A percentile compares a stretch with the other conserved stretches of the same genome.
These are phyloP conservation scores for Brachionus plicatilis DNA, from an alignment of 1,140 invertebrate species.

Conservation along the genomic window DNA sequence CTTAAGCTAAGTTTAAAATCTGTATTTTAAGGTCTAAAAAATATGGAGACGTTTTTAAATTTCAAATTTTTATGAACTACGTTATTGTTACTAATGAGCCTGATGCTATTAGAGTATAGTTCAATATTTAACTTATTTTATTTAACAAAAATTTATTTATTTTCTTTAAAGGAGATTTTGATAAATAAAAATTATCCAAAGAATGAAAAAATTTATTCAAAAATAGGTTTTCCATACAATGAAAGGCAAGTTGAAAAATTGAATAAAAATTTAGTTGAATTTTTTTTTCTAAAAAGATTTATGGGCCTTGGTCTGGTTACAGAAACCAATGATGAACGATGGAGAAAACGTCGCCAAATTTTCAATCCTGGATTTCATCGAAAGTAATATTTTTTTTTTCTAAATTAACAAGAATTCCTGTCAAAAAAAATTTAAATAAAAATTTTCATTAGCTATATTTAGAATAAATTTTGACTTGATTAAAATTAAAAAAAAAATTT, in stretches of 20 bases:
- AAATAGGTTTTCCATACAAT: background rate
- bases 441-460: too few relatives aligned
- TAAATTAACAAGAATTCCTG: too few relatives aligned
- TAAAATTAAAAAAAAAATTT: too few relatives aligned
- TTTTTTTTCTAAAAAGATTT: background rate
- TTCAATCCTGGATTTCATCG: constrained; percentile 34
- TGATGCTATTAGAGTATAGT: background rate
- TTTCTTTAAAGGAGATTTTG: background rate
- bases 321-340: background rate
- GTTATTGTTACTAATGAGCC: constrained; percentile 10
- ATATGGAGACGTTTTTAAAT: constrained; percentile 17
- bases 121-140: background rate
- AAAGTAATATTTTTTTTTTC: background rate
- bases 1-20: background rate
- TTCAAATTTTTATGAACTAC: background rate
- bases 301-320: constrained; percentile 8
- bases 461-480: too few relatives aligned
- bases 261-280: background rate
- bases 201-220: background rate
- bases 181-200: constrained; percentile 26
- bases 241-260: background rate
- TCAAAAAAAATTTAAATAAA: too few relatives aligned
- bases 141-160: background rate
- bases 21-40: background rate
- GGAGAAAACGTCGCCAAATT: background rate